Conservation (phyloP, 2,888 invertebrate species). For the Saturnia japonica region DNA sequence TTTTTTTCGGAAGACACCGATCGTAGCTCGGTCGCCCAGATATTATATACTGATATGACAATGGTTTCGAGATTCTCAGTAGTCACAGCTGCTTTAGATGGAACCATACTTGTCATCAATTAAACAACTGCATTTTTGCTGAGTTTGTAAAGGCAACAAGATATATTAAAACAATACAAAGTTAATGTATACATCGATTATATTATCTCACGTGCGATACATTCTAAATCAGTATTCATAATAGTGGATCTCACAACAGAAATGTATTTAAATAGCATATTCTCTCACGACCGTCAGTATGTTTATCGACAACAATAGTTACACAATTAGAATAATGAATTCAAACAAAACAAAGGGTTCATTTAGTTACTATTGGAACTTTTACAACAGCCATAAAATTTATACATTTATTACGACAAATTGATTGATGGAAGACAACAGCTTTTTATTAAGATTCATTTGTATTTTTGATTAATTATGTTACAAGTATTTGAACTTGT, state of each 20-base stretch:
- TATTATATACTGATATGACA: no score
- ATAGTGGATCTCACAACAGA: conserved; percentile 26
- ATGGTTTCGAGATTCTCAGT: no score
- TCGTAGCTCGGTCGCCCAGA: no score
- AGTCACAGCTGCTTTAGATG: no score
- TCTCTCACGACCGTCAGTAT: conserved; percentile 30
- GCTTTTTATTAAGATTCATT: background rate
- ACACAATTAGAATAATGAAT: conserved; percentile 28
- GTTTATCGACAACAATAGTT: conserved; percentile 30
- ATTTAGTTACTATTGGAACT: conserved; percentile 23
- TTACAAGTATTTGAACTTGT: background rate
- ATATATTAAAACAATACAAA: background rate
- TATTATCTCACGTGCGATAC: background rate
- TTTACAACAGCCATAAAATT: conserved; percentile 28
- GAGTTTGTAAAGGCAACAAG: background rate
- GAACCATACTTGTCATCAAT: background rate
- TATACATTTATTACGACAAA: background rate
- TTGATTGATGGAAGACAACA: conserved; percentile 1
- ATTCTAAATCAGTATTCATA: conserved; percentile 30
- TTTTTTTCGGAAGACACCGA: no score
- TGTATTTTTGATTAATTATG: background rate
- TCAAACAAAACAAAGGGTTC: conserved; percentile 25
- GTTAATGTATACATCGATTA: background rate
- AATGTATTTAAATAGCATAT: conserved; percentile 35
- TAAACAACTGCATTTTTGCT: background rate